phyloP scores from a whole-genome alignment of 2,113 vertebrate genomes.

The Lota lota region DNA sequence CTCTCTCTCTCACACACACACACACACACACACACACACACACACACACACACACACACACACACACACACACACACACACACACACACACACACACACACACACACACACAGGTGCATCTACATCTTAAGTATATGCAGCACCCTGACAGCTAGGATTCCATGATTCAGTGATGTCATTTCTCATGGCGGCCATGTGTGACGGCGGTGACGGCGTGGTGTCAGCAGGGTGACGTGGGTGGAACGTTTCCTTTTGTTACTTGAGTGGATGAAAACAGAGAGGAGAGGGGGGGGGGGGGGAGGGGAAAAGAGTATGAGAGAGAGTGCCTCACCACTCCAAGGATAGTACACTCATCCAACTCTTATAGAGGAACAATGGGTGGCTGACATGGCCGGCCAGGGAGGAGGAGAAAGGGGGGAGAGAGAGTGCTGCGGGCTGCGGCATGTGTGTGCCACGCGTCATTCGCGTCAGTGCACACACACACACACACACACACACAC shows the following conservation, averaged over 20 bases:
- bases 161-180: slow-evolving; percentile 16
- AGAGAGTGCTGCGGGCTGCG: background rate
- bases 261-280: no score
- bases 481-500: background rate
- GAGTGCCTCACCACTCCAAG: background rate
- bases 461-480: slow-evolving; percentile 4
- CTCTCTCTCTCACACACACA: no score
- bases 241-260: no score
- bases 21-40: background rate
- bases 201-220: no score
- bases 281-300: no score
- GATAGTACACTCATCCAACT: slow-evolving; percentile 12
- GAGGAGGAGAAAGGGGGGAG: slow-evolving; percentile 3
- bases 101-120: background rate
- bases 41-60: background rate
- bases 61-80: no score
- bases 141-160: background rate
- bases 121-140: background rate
- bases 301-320: no score
- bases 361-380: slow-evolving; percentile 18
- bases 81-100: background rate
- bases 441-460: background rate
- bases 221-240: slow-evolving; percentile 14
- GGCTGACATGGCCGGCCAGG: slow-evolving; percentile 7
- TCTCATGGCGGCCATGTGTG: background rate